Evolutionary conservation across 2,113 vertebrate species (phyloP).

Genomic region (Hippocampus comes): DNA sequence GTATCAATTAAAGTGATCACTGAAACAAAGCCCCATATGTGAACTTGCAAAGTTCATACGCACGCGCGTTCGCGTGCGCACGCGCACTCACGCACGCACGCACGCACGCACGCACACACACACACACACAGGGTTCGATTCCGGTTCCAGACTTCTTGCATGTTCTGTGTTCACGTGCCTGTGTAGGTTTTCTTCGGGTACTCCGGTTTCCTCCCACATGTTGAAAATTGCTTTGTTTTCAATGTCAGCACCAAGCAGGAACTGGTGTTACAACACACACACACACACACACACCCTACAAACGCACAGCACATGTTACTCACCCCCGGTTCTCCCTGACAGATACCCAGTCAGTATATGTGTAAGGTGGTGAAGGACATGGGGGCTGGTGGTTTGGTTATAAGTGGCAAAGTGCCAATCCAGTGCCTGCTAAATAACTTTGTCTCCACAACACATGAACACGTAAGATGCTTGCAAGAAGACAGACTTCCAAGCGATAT

Average conservation of each 20-base stretch:
- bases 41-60: conserved; percentile 42
- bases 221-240: too few relatives aligned
- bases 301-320: conserved; percentile 9
- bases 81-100: neutral
- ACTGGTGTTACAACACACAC: too few relatives aligned
- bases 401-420: conserved; percentile 68
- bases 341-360: conserved; percentile 46
- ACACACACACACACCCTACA: conserved; percentile 12
- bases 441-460: conserved; percentile 59
- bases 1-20: conserved; percentile 65
- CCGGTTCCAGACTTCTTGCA: too few relatives aligned
- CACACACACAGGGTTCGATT: too few relatives aligned
- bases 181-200: too few relatives aligned
- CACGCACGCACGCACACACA: too few relatives aligned
- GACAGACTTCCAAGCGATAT: conserved; percentile 28
- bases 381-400: conserved; percentile 45
- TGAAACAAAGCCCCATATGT: conserved; percentile 50
- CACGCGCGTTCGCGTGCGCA: neutral
- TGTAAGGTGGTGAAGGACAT: conserved; percentile 32
- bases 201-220: too few relatives aligned
- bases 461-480: conserved; percentile 44
- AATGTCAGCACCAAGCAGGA: too few relatives aligned
- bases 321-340: conserved; percentile 49
- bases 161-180: too few relatives aligned
- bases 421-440: conserved; percentile 69